These are phyloP conservation scores for Anoplophora glabripennis DNA, from an alignment of 1,140 invertebrate species.

Conservation along the genomic window DNA sequence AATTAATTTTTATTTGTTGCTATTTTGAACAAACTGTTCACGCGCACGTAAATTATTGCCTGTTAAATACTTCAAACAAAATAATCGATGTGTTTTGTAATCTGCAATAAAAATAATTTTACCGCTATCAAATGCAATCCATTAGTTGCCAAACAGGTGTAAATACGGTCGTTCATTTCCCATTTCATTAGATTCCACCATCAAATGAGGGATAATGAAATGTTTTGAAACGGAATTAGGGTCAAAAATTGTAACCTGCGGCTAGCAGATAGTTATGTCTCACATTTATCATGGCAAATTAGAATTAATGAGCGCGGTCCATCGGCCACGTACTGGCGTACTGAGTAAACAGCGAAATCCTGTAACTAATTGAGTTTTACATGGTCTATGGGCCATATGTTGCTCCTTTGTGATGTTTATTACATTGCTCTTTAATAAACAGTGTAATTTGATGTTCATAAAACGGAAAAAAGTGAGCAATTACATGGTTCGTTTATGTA, in stretches of 20 bases:
- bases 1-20: no score
- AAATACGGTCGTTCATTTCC: background rate
- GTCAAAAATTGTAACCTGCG: background rate
- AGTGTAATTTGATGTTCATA: no score
- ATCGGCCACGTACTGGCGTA: slow-evolving; percentile 1
- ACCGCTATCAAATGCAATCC: no score
- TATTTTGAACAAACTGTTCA: no score
- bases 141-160: background rate
- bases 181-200: background rate
- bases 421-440: no score
- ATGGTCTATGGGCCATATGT: slow-evolving; percentile 12
- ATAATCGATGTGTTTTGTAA: no score
- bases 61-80: no score
- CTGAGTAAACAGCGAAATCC: slow-evolving; percentile 15
- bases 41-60: no score
- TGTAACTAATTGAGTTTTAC: slow-evolving; percentile 10
- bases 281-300: slow-evolving; percentile 2
- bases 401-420: background rate
- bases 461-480: no score
- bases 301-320: slow-evolving; percentile 2
- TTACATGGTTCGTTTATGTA: no score
- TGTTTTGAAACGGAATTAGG: background rate
- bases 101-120: background rate
- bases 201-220: background rate
- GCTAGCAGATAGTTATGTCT: background rate